Evolutionary conservation across 2,888 invertebrate species (phyloP), one percentile per base, ranked within the genome.

Genomic region (Andrena hattorfiana): DNA sequence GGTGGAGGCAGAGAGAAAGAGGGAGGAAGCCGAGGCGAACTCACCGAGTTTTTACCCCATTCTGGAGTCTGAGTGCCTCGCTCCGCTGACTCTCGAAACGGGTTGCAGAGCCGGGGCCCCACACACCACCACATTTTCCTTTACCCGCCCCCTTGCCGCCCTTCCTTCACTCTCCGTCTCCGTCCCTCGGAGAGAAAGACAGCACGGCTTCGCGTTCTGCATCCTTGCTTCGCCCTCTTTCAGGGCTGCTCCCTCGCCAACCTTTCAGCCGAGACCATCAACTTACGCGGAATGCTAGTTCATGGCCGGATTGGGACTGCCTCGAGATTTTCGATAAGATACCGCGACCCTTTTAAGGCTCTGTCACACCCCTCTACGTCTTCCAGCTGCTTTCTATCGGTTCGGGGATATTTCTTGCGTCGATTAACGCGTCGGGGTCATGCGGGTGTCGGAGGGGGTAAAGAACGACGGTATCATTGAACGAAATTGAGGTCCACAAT

Each of bases 21-120:
- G 66, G 60, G 66, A 42, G 54, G 73, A 62, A 70, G 68, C 64
- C 56, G 79, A 80, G 89, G 89, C 89, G 82, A 91, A 91, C 92
- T 92, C 91, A 91, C 92, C 88, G 92, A 92, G 90, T 92, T 93
- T 93, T 92, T 91, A 91, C 91, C 91, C 92, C 90, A 92, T 92
- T 92, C 91, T 90, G 87, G 90, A 93, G 92, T 92, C 93, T 92
- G 93, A 93, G 92, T 93, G 92, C 91, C 89, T 90, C 92, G 93
- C 92, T 92, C 88, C 87, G 92, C 91, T 93, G 93, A 90, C 90
- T 93, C 92, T 92, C 89, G 92, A 93, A 93, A 92, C 91, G 90
- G 92, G 92, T 91, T 90, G 90, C 85, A 87, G 89, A 90, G 87
- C 85, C 77, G 72, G 81, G 42, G 82, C 72, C 89, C 83, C 81